Base-by-base conservation (phyloP, 2,888 invertebrate genomes). In the Azorinus chamasolen region DNA sequence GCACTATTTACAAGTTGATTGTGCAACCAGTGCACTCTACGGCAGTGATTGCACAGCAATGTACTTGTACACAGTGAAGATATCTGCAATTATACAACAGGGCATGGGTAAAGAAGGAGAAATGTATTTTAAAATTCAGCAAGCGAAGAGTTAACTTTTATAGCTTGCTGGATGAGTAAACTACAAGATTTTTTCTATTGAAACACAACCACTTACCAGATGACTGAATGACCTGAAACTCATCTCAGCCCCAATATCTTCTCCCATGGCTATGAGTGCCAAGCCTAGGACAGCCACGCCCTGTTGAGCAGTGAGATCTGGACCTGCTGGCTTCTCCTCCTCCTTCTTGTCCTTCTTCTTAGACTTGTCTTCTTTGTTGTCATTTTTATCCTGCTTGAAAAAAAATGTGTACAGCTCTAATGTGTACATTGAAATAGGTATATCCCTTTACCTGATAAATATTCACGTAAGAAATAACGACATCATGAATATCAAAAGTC, bases 191-290 rank as follows among this genome's bases (percentile, higher is more conserved):
- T n/a, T n/a, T 41, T 14, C 14, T 14, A 12, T 8, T 41, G 41
- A 41, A 41, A 8, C 8, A 12, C 41, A 12, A 48, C 14, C 18
- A 27, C 90, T 84, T 81, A 96, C 96, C 93, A 98, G 94, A 94
- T 99, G 98, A 46, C 99, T 99, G 91, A 99, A 99, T 58, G 97
- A 96, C 89, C 99, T 95, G 89, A 96, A 98, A 79, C 98, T 97
- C 99, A 99, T 99, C 93, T 99, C 99, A 1, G 97, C 96, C 45
- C 99, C 99, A 88, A 99, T 98, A 92, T 99, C 99, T 94, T 99
- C 99, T 8, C 98, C 99, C 96, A 99, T 98, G 51, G 99, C 96
- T 89, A 99, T 99, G 74, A 99, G 95, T 16, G 98, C 99, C 79
- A 99, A 98, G 16, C 99, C 99, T 54, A 99, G 94, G 1, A 99